Percentiles rank a stretch among this genome's conserved stretches.
Evolutionary conservation across 2,797 vertebrate genomes (phyloP).

Genomic region (Malurus splendens): DNA sequence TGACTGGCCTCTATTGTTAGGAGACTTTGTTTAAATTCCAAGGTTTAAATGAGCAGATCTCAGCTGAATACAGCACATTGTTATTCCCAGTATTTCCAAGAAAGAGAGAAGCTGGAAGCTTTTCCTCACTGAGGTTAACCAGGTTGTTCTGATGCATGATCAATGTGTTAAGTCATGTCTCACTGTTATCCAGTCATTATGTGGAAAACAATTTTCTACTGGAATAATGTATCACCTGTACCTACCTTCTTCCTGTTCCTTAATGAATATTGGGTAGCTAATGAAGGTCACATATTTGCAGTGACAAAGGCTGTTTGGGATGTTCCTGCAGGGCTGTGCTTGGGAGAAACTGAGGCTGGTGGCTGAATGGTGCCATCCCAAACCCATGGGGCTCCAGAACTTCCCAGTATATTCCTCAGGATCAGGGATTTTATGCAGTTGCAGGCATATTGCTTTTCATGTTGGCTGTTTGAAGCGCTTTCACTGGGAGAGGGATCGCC

Average conservation of each 20-base stretch:
- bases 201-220: neutral
- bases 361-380: neutral
- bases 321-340: neutral
- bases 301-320: neutral
- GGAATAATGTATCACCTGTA: neutral
- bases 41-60: neutral
- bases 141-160: neutral
- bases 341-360: neutral
- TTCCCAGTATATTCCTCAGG: neutral
- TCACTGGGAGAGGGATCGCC: neutral
- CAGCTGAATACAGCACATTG: neutral
- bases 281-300: neutral
- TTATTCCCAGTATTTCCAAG: neutral
- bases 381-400: rapidly evolving
- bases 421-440: neutral
- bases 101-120: neutral
- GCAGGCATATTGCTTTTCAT: neutral
- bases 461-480: neutral
- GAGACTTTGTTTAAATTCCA: neutral
- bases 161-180: neutral
- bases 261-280: neutral
- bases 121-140: neutral
- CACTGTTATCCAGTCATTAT: neutral
- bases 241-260: neutral
- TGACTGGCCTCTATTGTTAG: neutral